A percentile compares a stretch with the other conserved stretches of the same genome.
Conservation (phyloP, 2,113 vertebrate species). For the Centrocercus urophasianus region DNA sequence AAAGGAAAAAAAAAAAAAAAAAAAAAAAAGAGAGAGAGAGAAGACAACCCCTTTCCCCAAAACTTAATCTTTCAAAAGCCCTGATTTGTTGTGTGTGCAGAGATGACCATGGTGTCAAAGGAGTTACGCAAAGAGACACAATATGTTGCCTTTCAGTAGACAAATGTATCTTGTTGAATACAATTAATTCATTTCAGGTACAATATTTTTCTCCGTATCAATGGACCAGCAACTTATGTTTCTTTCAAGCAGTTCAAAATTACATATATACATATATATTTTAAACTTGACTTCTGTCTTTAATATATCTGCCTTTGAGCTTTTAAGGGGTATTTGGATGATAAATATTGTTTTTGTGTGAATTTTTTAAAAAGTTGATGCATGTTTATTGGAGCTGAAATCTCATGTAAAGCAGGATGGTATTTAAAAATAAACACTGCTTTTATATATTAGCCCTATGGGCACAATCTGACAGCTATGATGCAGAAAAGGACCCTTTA, state of each 20-base stretch:
- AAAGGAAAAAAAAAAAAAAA: neutral
- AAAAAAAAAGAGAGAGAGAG: accelerated
- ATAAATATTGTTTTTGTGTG: neutral
- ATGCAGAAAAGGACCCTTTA: neutral
- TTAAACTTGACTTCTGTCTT: neutral
- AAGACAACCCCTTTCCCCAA: neutral
- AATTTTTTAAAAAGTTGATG: neutral
- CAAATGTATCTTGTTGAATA: neutral
- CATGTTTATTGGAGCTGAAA: slow-evolving; percentile 5
- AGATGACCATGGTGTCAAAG: neutral
- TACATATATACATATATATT: neutral
- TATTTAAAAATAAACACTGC: slow-evolving; percentile 55
- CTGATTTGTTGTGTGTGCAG: neutral
- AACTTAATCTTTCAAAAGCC: neutral
- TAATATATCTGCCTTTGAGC: neutral
- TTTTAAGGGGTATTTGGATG: slow-evolving; percentile 39
- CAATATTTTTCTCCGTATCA: neutral
- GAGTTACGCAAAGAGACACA: neutral
- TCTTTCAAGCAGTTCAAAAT: slow-evolving; percentile 19
- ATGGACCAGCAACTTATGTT: slow-evolving; percentile 6
- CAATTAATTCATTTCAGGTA: slow-evolving; percentile 27
- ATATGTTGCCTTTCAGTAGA: slow-evolving; percentile 4
- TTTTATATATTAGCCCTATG: slow-evolving; percentile 24
- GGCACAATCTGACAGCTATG: slow-evolving; percentile 6
- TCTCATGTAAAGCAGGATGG: neutral